A percentile compares a stretch with the other conserved stretches of the same genome.
Evolutionary conservation across 2,113 vertebrate species (phyloP).

Genomic region (Notarius lentiginosus): DNA sequence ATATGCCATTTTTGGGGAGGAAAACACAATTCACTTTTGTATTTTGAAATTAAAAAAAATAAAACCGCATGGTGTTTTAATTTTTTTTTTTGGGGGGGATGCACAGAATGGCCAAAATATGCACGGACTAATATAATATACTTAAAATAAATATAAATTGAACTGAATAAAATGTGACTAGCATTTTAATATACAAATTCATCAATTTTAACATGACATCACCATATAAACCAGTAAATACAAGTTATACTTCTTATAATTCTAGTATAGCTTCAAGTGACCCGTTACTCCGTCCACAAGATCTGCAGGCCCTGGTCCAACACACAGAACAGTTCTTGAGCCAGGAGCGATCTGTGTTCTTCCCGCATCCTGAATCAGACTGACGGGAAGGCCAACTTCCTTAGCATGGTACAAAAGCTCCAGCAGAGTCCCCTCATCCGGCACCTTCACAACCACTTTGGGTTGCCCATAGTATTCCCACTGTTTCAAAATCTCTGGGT

Average conservation of each 20-base stretch:
- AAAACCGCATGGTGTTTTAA: no score
- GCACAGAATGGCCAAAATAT: no score
- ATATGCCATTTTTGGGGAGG: no score
- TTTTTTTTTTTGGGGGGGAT: no score
- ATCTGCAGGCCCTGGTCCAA: constrained; percentile 87
- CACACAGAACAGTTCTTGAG: constrained; percentile 88
- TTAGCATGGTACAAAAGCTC: constrained; percentile 81
- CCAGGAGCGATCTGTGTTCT: constrained; percentile 93
- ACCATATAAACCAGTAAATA: neutral
- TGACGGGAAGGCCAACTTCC: constrained; percentile 82
- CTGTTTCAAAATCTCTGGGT: constrained; percentile 83
- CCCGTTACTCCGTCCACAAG: constrained; percentile 88
- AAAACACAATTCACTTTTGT: no score
- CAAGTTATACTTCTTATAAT: neutral
- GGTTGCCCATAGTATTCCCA: constrained; percentile 97
- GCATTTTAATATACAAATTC: neutral
- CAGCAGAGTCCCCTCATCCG: constrained; percentile 81
- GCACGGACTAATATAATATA: no score
- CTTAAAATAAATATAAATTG: neutral
- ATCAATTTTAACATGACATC: neutral
- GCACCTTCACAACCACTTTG: constrained; percentile 91
- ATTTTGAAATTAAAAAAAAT: no score
- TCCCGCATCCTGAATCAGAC: constrained; percentile 93
- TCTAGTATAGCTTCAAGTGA: constrained; percentile 88
- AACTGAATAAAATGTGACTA: neutral